Evolutionary conservation across 2,113 vertebrate genomes (phyloP), one percentile per base, ranked within the genome.

Genomic region (Vireo altiloquus): DNA sequence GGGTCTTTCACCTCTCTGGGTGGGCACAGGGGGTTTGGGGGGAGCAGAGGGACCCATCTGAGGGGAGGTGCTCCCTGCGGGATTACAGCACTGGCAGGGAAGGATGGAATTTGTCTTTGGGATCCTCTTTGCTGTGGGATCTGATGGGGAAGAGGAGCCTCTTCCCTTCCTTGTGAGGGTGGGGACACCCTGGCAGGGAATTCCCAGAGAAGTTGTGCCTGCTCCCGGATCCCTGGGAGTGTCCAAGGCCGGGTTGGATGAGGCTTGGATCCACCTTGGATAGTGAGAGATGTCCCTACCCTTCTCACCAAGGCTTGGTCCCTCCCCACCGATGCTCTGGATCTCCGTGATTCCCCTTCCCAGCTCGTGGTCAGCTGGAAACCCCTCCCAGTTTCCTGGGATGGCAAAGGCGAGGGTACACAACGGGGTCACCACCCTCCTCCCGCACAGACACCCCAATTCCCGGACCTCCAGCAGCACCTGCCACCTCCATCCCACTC

Each of bases 401-500:
- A 10, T 42, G 4, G 0, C 33, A 12, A 2, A 19, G n/a, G 13
- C 0, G 13, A 4, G 16, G 16, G 37, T 28, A 33, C 18, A 21
- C 3, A 4, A 3, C 0, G 4, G 47, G 39, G 25, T 11, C 49
- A n/a, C 7, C 42, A 2, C 56, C 9, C 13, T 44, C 42, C 24
- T 44, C 13, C 50, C 7, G 6, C 33, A 7, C 0, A 8, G 44
- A 18, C 53, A 23, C 25, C 80, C 56, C 35, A 2, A 23, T 21
- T 60, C 50, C 79, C 3, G 0, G 19, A 39, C 7, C 27, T 19
- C 75, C 46, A 33, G 15, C 59, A 28, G 14, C 59, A 33, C 17
- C 0, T 0, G 2, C 24, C 47, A 10, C 31, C 50, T 6, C 6
- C 0, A 5, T 3, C 54, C 54, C 75, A 20, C 3, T 1, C 9